A percentile compares a stretch with the other conserved stretches of the same genome.
Conservation (phyloP, 92 coral and sea anemone genomes). For the Palythoa heliodiscus region DNA sequence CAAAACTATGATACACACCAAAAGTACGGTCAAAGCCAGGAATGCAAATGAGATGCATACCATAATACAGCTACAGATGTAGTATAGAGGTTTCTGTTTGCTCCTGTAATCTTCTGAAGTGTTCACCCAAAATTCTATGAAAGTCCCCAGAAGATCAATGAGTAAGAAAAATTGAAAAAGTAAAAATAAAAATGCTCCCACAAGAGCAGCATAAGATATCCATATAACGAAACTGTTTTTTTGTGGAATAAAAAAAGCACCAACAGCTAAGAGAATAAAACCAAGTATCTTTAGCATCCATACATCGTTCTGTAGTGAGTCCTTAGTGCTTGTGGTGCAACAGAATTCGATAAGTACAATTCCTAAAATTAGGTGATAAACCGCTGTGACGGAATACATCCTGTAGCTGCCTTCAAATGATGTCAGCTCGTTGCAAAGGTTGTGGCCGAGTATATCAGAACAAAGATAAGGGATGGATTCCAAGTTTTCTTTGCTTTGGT, state of each 20-base stretch:
- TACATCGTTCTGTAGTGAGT: constrained; percentile 46
- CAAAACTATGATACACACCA: constrained; percentile 30
- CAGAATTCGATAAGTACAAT: constrained; percentile 24
- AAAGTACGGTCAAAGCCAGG: constrained; percentile 34
- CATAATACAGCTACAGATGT: not conserved
- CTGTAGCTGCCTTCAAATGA: constrained; percentile 51
- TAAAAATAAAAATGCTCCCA: constrained; percentile 44
- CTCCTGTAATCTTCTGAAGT: not conserved
- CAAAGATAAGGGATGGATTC: constrained; percentile 37
- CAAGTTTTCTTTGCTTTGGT: constrained; percentile 34
- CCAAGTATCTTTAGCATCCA: constrained; percentile 45
- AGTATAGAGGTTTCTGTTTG: not conserved
- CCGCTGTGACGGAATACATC: constrained; percentile 33
- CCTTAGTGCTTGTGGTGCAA: constrained; percentile 15
- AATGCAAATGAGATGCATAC: constrained; percentile 26
- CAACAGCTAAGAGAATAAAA: not conserved
- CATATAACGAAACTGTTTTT: constrained; percentile 42
- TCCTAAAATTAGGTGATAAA: constrained; percentile 45
- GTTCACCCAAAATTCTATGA: not conserved
- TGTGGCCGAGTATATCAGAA: constrained; percentile 24
- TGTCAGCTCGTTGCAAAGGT: constrained; percentile 31
- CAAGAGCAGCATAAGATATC: constrained; percentile 37
- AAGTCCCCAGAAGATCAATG: constrained; percentile 43
- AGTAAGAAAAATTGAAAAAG: constrained; percentile 49
- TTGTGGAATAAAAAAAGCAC: constrained; percentile 51